Base-by-base conservation (phyloP, 2,888 invertebrate species). In the Hypomecis atomaria region DNA sequence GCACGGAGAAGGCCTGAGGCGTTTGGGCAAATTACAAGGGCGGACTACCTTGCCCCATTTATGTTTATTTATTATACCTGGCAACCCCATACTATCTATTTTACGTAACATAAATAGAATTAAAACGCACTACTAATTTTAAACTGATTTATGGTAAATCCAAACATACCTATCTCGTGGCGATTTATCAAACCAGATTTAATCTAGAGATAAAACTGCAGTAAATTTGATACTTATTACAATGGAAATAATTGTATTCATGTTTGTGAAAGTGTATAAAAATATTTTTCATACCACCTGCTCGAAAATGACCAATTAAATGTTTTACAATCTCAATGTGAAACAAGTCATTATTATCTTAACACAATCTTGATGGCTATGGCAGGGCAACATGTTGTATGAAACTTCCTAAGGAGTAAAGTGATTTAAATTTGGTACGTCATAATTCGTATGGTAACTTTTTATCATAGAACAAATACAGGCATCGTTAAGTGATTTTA, bases 1-100 rank as follows among this genome's bases (percentile, higher is more conserved):
- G 8, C 47, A 69, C 59, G 59, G 62, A 36, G 47, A 61, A 42
- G 40, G 64, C 66, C 67, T 49, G 33, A 57, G 66, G 70, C 65
- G 50, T 23, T 59, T 40, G 47, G 59, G 60, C 10, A 50, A 62
- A 64, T 61, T 60, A 70, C 65, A 70, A 65, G 65, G 52, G 55
- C 43, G 52, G 44, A 23, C 45, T 61, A 62, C 67, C 40, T 38
- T 37, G 45, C 55, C 42, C 47, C 44, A 56, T 62, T 64, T 49
- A 60, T 50, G 56, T 62, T 57, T 60, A 64, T 57, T 57, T 37
- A 58, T 52, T 56, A 44, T 37, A 59, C 47, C 40, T 11, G 11
- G 11, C 13, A 47, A 33, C 37, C 9, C 33, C 33, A 11, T 36
- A 9, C 11, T 43, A 34, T 36, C 34, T 44, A 47, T 56, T 42